Conservation (phyloP, 1,140 invertebrate species). For the Fopius arisanus region DNA sequence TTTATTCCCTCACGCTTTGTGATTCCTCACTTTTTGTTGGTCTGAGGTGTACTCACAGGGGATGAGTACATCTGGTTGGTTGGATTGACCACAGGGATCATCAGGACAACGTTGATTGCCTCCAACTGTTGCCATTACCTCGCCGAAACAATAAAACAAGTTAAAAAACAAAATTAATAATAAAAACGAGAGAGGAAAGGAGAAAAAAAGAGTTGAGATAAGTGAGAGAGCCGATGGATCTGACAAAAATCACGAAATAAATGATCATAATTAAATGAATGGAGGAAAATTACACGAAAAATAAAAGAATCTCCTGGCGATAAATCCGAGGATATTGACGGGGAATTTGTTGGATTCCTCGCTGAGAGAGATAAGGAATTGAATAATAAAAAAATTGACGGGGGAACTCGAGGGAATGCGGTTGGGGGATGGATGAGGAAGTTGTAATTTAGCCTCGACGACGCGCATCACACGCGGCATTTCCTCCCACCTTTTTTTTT, state of each 20-base stretch:
- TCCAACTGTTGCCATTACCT: slow-evolving; percentile 1
- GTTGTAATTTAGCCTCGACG: slow-evolving; percentile 31
- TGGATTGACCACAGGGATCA: background rate
- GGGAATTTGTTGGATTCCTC: background rate
- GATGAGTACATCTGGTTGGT: background rate
- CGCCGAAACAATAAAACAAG: background rate
- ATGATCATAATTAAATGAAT: background rate
- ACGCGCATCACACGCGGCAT: slow-evolving; percentile 12
- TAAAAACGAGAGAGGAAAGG: no score
- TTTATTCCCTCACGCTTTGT: background rate
- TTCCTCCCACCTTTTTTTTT: slow-evolving; percentile 2
- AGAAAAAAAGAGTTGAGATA: no score
- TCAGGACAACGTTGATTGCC: background rate
- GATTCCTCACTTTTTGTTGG: background rate
- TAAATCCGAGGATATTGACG: background rate
- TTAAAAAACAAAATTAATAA: background rate
- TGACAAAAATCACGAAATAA: background rate
- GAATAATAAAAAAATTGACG: slow-evolving; percentile 13
- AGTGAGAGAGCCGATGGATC: background rate
- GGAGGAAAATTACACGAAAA: background rate
- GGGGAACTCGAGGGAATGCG: background rate
- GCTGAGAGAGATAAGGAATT: background rate
- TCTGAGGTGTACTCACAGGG: background rate
- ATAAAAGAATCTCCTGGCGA: background rate
- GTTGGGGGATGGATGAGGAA: slow-evolving; percentile 22